Base-by-base conservation (phyloP, 1,140 invertebrate species). In the Eulimnadia texana region DNA sequence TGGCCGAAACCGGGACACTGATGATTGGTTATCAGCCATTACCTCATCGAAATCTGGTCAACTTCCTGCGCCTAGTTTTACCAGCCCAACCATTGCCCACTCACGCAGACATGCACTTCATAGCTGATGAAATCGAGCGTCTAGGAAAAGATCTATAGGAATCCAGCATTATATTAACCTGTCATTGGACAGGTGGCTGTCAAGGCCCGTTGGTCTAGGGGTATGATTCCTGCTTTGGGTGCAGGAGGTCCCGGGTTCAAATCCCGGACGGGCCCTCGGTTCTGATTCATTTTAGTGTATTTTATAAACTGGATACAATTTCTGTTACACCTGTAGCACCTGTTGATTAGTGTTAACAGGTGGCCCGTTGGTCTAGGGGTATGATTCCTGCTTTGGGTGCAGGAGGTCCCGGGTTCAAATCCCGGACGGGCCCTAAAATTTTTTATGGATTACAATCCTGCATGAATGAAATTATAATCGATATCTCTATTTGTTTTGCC, bases 11-110 rank as follows among this genome's bases (percentile, higher is more conserved):
- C 1, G 81, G 81, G 9, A 79, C 77, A 0, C 70, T 93, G 23
- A 90, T 97, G 88, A 80, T 97, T 16, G 82, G 84, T 0, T 96
- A 95, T 68, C 83, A 87, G 29, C 91, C 92, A 0, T 68, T 92
- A 3, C 68, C 73, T 1, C 75, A 80, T 55, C 80, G 78, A 62
- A 75, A 78, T 16, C 65, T 82, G 64, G 82, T 80, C 10, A 89
- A 97, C 70, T 95, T 95, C 73, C 91, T 96, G 71, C 79, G 93
- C 28, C 81, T 95, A 74, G 86, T 92, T 0, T 79, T 93, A 20
- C 82, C 81, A 1, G 91, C 88, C 66, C 87, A 85, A 64, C 86
- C 88, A 1, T 72, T 76, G 2, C 72, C 81, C 1, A 79, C 75
- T 0, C 60, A 67, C 24, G 67, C 70, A 11, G 75, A 81, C 29